Evolutionary conservation across 2,888 invertebrate genomes (phyloP).

Genomic region (Phyllotreta striolata): DNA sequence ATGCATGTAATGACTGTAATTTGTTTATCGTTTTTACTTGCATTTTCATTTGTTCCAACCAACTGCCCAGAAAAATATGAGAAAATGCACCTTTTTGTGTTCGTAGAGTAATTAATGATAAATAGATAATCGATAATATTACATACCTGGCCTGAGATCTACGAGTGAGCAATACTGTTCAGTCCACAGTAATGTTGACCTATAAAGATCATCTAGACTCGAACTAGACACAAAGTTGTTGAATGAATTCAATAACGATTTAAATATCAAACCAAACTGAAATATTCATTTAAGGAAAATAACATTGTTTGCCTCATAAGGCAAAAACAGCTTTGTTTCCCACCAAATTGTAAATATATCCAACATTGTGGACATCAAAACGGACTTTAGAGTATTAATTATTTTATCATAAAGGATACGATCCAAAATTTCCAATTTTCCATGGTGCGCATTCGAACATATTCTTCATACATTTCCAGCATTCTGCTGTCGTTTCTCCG

Average conservation of each 20-base stretch:
- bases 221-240: slow-evolving; percentile 91
- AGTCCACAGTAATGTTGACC: slow-evolving; percentile 92
- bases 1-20: background rate
- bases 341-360: slow-evolving; percentile 12
- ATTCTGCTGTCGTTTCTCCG: slow-evolving; percentile 89
- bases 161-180: slow-evolving; percentile 96
- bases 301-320: background rate
- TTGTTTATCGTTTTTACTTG: background rate
- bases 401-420: slow-evolving; percentile 74
- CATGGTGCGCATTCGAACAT: slow-evolving; percentile 84
- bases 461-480: slow-evolving; percentile 92
- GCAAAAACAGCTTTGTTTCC: background rate
- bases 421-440: slow-evolving; percentile 99
- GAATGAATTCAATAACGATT: slow-evolving; percentile 89
- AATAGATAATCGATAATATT: too few species aligned
- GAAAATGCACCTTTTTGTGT: too few species aligned
- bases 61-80: too few species aligned
- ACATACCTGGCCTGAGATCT: slow-evolving; percentile 89
- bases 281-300: slow-evolving; percentile 60
- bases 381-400: background rate
- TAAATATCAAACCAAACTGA: slow-evolving; percentile 91
- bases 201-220: slow-evolving; percentile 89
- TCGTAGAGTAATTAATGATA: too few species aligned
- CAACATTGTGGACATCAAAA: background rate
- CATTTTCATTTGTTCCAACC: too few species aligned